Percentiles rank a stretch among this genome's conserved stretches.
These are phyloP conservation scores for Strongylocentrotus purpuratus DNA, from an alignment of 35 echinoderm and acorn worm species.

Conservation along the genomic window DNA sequence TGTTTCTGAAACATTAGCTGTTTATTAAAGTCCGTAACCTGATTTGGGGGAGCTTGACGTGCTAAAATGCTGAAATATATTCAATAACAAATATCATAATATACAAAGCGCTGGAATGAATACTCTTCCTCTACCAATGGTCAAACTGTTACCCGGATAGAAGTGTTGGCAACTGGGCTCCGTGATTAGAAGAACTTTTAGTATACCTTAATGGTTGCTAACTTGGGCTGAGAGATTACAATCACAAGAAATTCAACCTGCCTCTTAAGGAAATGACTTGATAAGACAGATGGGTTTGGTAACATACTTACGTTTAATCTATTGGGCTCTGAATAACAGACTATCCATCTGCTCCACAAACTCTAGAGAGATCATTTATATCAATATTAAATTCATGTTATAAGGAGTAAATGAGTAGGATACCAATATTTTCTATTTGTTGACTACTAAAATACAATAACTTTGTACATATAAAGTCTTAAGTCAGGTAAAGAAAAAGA, in stretches of 20 bases:
- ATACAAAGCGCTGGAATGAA: conserved; percentile 3
- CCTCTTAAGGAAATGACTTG: not conserved
- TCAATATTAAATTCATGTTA: too few relatives aligned
- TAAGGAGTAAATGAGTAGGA: too few relatives aligned
- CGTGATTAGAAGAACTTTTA: not conserved
- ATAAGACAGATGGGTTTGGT: not conserved
- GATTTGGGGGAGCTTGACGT: not conserved
- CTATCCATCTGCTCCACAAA: too few relatives aligned
- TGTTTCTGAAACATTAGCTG: conserved; percentile 41
- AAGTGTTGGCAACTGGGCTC: not conserved
- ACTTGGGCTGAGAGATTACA: not conserved
- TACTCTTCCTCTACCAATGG: not conserved
- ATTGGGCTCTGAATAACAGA: too few relatives aligned
- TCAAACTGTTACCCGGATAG: not conserved
- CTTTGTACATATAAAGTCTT: too few relatives aligned
- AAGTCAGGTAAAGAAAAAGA: too few relatives aligned
- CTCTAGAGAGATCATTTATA: too few relatives aligned
- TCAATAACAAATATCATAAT: conserved; percentile 40
- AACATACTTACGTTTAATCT: not conserved
- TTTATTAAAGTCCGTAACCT: conserved; percentile 41
- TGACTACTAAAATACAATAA: too few relatives aligned
- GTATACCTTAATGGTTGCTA: not conserved
- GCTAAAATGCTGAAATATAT: conserved; percentile 39
- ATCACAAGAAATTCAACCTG: not conserved
- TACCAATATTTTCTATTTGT: too few relatives aligned